These are phyloP conservation scores for Cybosia mesomella DNA, from an alignment of 2,888 invertebrate species.

Conservation along the genomic window DNA sequence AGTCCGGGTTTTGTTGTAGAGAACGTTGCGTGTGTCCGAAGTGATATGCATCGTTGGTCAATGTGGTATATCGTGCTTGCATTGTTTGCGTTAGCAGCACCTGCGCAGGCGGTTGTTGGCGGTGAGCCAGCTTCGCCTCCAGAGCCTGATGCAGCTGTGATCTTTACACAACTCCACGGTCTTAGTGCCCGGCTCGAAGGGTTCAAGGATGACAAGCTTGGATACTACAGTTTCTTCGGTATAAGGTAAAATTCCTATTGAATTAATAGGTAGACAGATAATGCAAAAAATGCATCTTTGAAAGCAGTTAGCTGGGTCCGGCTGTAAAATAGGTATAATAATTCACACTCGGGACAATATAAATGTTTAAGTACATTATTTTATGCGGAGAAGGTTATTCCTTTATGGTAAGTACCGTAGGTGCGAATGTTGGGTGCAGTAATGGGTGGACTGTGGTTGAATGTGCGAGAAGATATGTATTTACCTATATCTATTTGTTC, in stretches of 20 bases:
- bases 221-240: conserved; percentile 91
- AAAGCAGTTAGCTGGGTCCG: too few species aligned
- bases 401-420: too few species aligned
- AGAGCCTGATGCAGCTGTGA: conserved; percentile 90
- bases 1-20: conserved; percentile 14
- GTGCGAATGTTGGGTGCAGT: too few species aligned
- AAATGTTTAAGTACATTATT: too few species aligned
- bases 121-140: conserved; percentile 89
- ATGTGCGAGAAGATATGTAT: too few species aligned
- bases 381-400: too few species aligned
- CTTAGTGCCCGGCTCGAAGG: conserved; percentile 89
- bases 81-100: conserved; percentile 47
- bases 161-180: conserved; percentile 89
- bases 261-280: too few species aligned
- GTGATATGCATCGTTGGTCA: conserved; percentile 51
- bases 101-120: conserved; percentile 87
- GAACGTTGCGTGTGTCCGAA: conserved; percentile 14
- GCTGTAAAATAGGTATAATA: too few species aligned
- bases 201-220: conserved; percentile 85
- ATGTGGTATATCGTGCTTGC: conserved; percentile 39
- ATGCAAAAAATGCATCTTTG: too few species aligned
- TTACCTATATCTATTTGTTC: too few species aligned
- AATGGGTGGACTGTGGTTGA: too few species aligned
- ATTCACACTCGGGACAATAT: too few species aligned
- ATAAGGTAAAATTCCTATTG: conserved; percentile 83